These are phyloP conservation scores for Dugesia japonica DNA, from an alignment of 2,888 invertebrate species.

Conservation along the genomic window DNA sequence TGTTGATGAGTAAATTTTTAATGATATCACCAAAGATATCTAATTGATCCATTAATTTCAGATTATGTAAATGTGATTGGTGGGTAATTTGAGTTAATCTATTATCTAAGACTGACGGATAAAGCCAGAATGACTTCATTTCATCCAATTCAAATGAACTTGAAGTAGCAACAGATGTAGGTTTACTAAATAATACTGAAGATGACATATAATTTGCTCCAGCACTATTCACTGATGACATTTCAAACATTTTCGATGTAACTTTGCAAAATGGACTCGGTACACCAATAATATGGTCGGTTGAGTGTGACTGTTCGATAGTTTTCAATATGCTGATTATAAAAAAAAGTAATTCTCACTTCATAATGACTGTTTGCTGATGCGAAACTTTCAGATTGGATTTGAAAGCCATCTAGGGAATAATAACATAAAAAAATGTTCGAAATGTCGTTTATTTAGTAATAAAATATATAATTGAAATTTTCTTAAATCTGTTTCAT, in stretches of 20 bases:
- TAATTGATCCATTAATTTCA: not conserved
- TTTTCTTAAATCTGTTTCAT: too few species aligned
- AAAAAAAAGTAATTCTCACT: too few species aligned
- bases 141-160: not conserved
- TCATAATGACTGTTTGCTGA: too few species aligned
- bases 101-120: not conserved
- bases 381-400: too few species aligned
- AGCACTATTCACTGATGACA: not conserved
- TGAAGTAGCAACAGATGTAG: not conserved
- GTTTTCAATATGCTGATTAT: too few species aligned
- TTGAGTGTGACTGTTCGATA: too few species aligned
- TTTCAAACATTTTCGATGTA: not conserved
- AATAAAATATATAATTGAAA: too few species aligned
- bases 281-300: too few species aligned
- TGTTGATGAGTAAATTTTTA: not conserved
- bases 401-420: too few species aligned
- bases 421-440: too few species aligned
- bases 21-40: not conserved
- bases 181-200: not conserved
- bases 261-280: not conserved
- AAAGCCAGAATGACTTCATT: not conserved
- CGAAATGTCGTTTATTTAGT: too few species aligned
- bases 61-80: not conserved
- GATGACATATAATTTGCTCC: not conserved
- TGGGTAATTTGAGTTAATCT: not conserved